phyloP scores from a whole-genome alignment of 2,888 invertebrate species.

The Branchellion lobata region DNA sequence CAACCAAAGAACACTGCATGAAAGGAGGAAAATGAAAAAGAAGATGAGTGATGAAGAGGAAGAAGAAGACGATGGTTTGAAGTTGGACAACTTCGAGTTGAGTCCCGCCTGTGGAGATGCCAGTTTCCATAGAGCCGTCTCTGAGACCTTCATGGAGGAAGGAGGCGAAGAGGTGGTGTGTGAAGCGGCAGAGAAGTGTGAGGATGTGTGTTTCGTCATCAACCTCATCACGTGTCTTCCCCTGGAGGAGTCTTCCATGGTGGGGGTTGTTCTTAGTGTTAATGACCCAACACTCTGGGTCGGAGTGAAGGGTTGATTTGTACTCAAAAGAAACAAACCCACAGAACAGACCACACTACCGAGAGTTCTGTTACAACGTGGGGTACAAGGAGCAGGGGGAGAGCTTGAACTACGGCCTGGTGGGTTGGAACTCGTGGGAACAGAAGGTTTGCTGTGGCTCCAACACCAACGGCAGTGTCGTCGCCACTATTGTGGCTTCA shows the following conservation, averaged over 20 bases:
- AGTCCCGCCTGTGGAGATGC: neutral
- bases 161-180: neutral
- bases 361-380: conserved; percentile 2
- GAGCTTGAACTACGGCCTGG: neutral
- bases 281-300: too few relatives aligned
- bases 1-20: neutral
- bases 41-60: neutral
- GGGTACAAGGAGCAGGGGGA: neutral
- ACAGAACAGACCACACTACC: neutral
- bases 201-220: neutral
- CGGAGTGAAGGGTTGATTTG: too few relatives aligned
- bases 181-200: neutral
- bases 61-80: neutral
- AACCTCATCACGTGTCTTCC: neutral
- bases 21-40: neutral
- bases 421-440: neutral
- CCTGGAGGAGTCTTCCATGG: too few relatives aligned
- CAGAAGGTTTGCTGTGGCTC: neutral
- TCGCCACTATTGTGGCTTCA: neutral
- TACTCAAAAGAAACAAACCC: too few relatives aligned
- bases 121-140: neutral
- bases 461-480: neutral
- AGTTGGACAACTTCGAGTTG: neutral
- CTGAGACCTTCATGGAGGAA: neutral
- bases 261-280: too few relatives aligned